Conservation (phyloP, 2,797 vertebrate genomes). For the Arnoldichthys spilopterus region DNA sequence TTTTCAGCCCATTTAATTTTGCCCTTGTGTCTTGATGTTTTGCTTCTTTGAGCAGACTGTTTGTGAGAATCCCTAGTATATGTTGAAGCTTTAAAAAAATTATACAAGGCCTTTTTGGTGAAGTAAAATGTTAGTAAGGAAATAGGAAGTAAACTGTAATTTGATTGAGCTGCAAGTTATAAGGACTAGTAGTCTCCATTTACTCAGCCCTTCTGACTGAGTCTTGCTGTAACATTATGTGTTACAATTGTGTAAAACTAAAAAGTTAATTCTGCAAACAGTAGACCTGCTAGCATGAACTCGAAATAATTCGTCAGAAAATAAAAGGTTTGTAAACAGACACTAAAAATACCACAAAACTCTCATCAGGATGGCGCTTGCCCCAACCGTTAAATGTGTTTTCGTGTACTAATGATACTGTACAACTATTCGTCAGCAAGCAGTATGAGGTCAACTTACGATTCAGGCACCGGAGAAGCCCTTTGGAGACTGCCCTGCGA, state of each 20-base stretch:
- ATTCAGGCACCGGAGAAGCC: background rate
- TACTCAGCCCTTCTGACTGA: background rate
- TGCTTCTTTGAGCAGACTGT: no score
- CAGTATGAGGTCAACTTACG: background rate
- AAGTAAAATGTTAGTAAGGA: no score
- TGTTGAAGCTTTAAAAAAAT: no score
- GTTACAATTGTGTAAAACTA: background rate
- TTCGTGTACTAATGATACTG: background rate
- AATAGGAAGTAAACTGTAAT: no score
- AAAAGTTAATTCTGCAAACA: no score
- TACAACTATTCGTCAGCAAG: background rate
- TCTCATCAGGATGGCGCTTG: background rate
- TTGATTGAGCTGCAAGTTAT: background rate
- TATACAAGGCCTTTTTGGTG: no score
- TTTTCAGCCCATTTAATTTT: no score
- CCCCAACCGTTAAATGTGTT: background rate
- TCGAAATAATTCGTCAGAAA: background rate
- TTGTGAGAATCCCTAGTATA: no score
- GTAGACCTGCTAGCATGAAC: background rate
- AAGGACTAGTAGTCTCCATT: no score
- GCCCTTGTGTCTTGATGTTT: no score
- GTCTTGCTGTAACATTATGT: background rate
- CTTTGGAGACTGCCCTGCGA: background rate
- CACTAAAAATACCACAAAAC: no score
- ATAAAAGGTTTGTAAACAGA: background rate